Base-by-base conservation (phyloP, 2,113 vertebrate genomes). In the Zosterops lateralis region DNA sequence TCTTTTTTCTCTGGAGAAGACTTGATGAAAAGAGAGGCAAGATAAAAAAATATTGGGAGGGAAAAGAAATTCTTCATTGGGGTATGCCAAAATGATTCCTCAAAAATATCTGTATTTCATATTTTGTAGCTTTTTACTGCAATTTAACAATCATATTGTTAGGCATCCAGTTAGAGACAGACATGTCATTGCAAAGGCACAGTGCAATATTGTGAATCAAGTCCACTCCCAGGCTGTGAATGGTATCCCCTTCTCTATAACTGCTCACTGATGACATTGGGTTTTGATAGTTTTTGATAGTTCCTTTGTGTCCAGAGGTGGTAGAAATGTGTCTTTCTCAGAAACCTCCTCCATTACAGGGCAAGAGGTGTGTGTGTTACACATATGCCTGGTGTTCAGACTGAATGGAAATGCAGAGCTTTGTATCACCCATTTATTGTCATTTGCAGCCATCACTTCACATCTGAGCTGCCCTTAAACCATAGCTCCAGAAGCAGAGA, bases 331-430 rank as follows among this genome's bases (percentile, higher is more conserved):
- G 20, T 67, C 38, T 91, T 93, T 42, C 28, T 81, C 56, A 66
- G 64, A n/a, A 90, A 44, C 18, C 29, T 72, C 10, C 66, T 38
- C 31, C 36, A 8, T 29, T 22, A 8, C 10, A 29, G 19, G 7
- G 20, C 0, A 1, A 20, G 17, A 17, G 1, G 17, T 3, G 7
- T 12, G 61, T 24, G 56, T n/a, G n/a, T 45, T 36, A 31, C 6
- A 34, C 42, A 5, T 5, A 10, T 2, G 3, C 10, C 4, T 18
- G 42, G 25, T 19, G 36, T 42, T 67, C 86, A 34, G 32, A 7
- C 48, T 17, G 22, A 51, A 14, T 6, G 40, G 18, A 62, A 26
- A 78, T 24, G 14, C 71, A 67, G 48, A 82, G 62, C 32, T 88
- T 56, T 31, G 36, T 12, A 17, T 60, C 48, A 44, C 24, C 20